A percentile compares a stretch with the other conserved stretches of the same genome.
Conservation (phyloP, 2,113 vertebrate species). For the Argyrosomus japonicus region DNA sequence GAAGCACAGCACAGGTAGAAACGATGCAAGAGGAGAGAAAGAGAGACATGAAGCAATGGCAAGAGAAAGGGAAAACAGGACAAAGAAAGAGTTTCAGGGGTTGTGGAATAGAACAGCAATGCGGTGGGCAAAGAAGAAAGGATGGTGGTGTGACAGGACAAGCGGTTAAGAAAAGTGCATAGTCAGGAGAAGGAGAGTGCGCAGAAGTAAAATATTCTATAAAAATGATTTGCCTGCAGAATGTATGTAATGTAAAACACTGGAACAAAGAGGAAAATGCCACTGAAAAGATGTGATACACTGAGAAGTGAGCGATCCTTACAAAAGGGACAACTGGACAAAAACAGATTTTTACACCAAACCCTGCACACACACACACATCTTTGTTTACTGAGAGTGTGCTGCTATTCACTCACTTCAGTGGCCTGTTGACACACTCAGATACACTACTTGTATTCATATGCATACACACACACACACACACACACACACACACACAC, state of each 20-base stretch:
- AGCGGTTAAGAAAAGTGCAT: constrained; percentile 3
- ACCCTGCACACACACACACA: not conserved
- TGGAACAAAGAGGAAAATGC: constrained; percentile 36
- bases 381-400: constrained; percentile 12
- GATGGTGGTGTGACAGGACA: constrained; percentile 19
- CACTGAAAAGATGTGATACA: constrained; percentile 19
- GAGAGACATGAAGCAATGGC: constrained; percentile 6
- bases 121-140: constrained; percentile 6
- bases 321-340: constrained; percentile 27
- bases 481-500: constrained; percentile 11
- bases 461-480: constrained; percentile 13
- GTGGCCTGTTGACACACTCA: constrained; percentile 9
- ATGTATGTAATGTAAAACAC: constrained; percentile 15
- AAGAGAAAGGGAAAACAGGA: not conserved
- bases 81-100: constrained; percentile 22
- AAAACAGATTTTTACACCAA: constrained; percentile 8
- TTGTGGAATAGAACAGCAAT: not conserved
- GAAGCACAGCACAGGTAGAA: not conserved
- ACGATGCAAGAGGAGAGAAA: constrained; percentile 1
- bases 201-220: not conserved
- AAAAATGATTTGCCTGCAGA: constrained; percentile 12
- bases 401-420: constrained; percentile 11
- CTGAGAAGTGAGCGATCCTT: constrained; percentile 11
- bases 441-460: not conserved
- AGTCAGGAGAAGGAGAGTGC: not conserved